Conservation (phyloP, 2,797 vertebrate species). For the Amazonetta brasiliensis region DNA sequence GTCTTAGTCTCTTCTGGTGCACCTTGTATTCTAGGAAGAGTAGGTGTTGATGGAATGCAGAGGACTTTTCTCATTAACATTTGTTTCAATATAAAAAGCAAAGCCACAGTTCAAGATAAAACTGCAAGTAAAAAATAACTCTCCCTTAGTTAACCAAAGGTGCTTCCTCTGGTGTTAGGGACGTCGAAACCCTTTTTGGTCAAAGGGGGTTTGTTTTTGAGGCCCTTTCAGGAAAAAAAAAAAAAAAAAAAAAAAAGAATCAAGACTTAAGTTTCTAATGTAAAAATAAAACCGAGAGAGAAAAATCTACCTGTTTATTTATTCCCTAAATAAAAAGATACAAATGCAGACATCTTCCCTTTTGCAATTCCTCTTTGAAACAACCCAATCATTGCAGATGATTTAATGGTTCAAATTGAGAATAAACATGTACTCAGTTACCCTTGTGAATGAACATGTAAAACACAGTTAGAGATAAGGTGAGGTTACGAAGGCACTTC, state of each 20-base stretch:
- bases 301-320: slow-evolving; percentile 5
- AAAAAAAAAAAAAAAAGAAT: not conserved
- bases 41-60: not conserved
- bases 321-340: not conserved
- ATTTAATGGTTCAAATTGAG: not conserved
- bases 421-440: not conserved
- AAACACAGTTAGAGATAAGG: not conserved
- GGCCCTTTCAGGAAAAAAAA: not conserved
- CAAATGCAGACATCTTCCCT: not conserved
- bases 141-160: not conserved
- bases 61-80: not conserved
- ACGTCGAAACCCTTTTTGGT: not conserved
- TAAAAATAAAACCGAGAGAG: not conserved
- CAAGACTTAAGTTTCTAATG: not conserved
- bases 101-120: not conserved
- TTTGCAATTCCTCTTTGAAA: slow-evolving; percentile 16
- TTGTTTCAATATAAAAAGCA: not conserved
- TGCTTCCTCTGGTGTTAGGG: not conserved
- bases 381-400: not conserved
- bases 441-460: not conserved
- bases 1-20: not conserved
- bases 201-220: not conserved
- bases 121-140: not conserved
- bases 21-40: not conserved
- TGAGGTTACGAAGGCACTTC: slow-evolving; percentile 3